Evolutionary conservation across 2,797 vertebrate genomes (phyloP), one percentile per base, ranked within the genome.

Genomic region (Hippopotamyrus pictus): DNA sequence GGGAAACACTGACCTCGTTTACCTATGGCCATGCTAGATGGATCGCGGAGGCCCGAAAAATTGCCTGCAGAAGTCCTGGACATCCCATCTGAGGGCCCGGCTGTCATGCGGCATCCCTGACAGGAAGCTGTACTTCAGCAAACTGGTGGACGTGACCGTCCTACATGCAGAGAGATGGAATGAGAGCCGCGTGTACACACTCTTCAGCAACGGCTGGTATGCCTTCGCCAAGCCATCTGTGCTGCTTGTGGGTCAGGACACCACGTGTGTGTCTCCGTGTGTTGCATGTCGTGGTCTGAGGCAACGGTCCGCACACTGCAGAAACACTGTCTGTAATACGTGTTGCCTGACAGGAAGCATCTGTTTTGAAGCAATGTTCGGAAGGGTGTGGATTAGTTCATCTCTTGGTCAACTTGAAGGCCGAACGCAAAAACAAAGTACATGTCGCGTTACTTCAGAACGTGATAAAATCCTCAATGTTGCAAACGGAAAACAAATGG

Each of bases 161-260:
- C 89, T 94, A 3, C 48, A 92, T 1, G 91, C 88, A 8, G 51
- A 91, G 0, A n/a, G 0, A 1, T 94, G 94, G 94, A 19, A 89
- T 5, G 90, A 94, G 0, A 93, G 91, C 87, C 92, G n/a, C 0
- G 88, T 96, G 0, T 96, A 96, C 8, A 94, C 88, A 0, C 95
- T 97, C 79, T 97, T 97, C 92, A 94, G 65, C 88, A 96, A 96
- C 37, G 89, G 92, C 79, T 96, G 96, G 96, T 96, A 93, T 11
- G 48, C 12, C 50, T 79, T 46, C 14, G 7, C 14, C 73, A 1
- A 44, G 37, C 73, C 73, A 5, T 44, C 73, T 8, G 33, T 41
- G 69, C 37, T 17, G 69, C 5, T 5, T 14, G 5, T 37, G 69
- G 69, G 14, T 37, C 5, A 37, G 69, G 29, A 19, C 17, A 19